Percentiles rank a stretch among this genome's conserved stretches.
phyloP scores from a whole-genome alignment of 2,797 vertebrate species.

The Mormyrops boulengeri region DNA sequence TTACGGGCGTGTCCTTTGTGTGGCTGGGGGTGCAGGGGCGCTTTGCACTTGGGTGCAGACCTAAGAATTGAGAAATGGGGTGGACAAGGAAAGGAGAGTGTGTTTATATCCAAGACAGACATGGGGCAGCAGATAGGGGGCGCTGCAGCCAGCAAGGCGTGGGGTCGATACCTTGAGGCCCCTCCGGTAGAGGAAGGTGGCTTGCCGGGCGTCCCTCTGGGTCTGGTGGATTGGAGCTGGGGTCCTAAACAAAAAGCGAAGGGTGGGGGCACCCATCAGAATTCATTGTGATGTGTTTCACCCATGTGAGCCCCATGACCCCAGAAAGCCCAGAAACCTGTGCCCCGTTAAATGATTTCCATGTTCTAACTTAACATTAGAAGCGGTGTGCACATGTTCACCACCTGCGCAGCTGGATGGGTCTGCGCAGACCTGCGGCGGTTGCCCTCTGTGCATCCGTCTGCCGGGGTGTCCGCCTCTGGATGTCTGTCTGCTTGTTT shows the following conservation, averaged over 20 bases:
- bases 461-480: constrained; percentile 59
- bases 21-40: constrained; percentile 38
- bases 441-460: constrained; percentile 49
- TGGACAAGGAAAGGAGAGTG: constrained; percentile 15
- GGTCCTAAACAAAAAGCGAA: constrained; percentile 40
- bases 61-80: constrained; percentile 34
- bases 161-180: constrained; percentile 77
- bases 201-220: constrained; percentile 84
- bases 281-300: neutral
- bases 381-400: constrained; percentile 27
- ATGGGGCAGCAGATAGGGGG: neutral
- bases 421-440: constrained; percentile 55
- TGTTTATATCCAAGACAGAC: neutral
- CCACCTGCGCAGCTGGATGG: constrained; percentile 71
- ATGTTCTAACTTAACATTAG: neutral
- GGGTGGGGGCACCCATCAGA: neutral
- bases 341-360: too few relatives aligned
- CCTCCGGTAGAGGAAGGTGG: constrained; percentile 85
- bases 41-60: constrained; percentile 55
- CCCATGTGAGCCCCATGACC: neutral
- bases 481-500: constrained; percentile 49
- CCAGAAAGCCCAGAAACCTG: neutral
- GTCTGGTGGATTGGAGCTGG: constrained; percentile 47
- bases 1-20: constrained; percentile 75
- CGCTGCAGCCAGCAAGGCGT: neutral